Evolutionary conservation across 2,888 invertebrate genomes (phyloP).

Genomic region (Sialis lutaria): DNA sequence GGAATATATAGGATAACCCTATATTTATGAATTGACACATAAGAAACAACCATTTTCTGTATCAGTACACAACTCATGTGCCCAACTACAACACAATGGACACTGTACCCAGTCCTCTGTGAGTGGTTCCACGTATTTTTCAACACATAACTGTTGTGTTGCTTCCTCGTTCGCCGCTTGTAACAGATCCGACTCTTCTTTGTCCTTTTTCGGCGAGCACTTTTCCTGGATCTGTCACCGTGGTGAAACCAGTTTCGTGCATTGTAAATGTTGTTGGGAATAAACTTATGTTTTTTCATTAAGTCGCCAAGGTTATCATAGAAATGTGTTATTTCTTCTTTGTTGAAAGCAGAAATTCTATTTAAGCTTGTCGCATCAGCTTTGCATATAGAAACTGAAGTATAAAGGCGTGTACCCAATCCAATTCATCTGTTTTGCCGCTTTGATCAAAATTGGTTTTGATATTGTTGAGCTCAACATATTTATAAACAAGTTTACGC

Average conservation of each 20-base stretch:
- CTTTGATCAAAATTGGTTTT: too few relatives aligned
- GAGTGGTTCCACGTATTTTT: too few relatives aligned
- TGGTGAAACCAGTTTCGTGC: slow-evolving; percentile 14
- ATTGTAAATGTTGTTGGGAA: slow-evolving; percentile 15
- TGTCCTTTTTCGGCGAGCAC: slow-evolving; percentile 16
- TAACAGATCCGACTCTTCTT: slow-evolving; percentile 15
- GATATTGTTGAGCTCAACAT: too few relatives aligned
- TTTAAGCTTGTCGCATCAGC: slow-evolving; percentile 10
- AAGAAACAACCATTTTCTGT: too few relatives aligned
- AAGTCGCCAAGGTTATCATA: slow-evolving; percentile 8
- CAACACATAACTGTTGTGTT: slow-evolving; percentile 13
- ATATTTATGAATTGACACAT: too few relatives aligned
- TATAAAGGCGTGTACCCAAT: too few relatives aligned
- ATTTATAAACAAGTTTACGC: too few relatives aligned
- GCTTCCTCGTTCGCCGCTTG: slow-evolving; percentile 14
- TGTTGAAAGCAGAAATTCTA: slow-evolving; percentile 10
- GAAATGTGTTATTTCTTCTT: slow-evolving; percentile 14
- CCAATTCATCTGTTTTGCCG: too few relatives aligned
- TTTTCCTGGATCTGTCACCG: slow-evolving; percentile 14
- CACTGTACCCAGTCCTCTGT: too few relatives aligned
- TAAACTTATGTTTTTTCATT: slow-evolving; percentile 13
- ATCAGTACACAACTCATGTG: too few relatives aligned
- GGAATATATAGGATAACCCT: too few relatives aligned
- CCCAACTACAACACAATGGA: too few relatives aligned
- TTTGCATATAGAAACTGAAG: slow-evolving; percentile 9